Conservation (phyloP, 2,888 invertebrate genomes). For the Stomorhina lunata region DNA sequence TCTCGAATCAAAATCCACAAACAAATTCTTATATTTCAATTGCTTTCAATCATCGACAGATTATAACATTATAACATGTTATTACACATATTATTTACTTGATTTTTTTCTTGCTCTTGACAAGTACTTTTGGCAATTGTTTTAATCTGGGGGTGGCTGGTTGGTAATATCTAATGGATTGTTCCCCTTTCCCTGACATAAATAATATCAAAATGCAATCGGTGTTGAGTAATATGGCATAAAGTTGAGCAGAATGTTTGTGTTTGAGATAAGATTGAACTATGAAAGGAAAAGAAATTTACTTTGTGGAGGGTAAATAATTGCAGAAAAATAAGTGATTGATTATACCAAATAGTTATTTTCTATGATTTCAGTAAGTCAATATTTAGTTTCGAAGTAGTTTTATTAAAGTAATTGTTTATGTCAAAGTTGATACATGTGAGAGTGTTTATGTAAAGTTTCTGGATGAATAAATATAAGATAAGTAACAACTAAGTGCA, state of each 20-base stretch:
- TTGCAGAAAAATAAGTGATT: slow-evolving; percentile 1
- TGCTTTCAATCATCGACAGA: slow-evolving; percentile 53
- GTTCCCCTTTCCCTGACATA: neutral
- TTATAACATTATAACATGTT: slow-evolving; percentile 46
- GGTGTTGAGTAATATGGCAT: slow-evolving; percentile 21
- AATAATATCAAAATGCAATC: slow-evolving; percentile 1
- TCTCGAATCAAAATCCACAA: neutral
- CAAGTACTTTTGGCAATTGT: neutral
- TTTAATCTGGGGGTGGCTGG: neutral
- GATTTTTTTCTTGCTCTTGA: neutral
- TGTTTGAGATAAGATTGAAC: neutral
- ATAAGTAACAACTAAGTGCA: too few species aligned
- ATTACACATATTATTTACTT: slow-evolving; percentile 14
- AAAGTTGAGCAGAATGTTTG: neutral
- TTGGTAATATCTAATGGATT: neutral
- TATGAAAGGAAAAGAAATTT: neutral
- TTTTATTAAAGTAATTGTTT: too few species aligned
- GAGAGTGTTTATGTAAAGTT: too few species aligned
- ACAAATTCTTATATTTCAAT: slow-evolving; percentile 37
- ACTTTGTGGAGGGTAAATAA: neutral
- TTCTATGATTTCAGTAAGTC: too few species aligned
- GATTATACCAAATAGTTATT: too few species aligned
- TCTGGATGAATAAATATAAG: too few species aligned
- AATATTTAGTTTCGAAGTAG: too few species aligned
- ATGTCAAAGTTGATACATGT: too few species aligned